phyloP scores from a whole-genome alignment of 2,113 vertebrate genomes.

The Neomonachus schauinslandi region DNA sequence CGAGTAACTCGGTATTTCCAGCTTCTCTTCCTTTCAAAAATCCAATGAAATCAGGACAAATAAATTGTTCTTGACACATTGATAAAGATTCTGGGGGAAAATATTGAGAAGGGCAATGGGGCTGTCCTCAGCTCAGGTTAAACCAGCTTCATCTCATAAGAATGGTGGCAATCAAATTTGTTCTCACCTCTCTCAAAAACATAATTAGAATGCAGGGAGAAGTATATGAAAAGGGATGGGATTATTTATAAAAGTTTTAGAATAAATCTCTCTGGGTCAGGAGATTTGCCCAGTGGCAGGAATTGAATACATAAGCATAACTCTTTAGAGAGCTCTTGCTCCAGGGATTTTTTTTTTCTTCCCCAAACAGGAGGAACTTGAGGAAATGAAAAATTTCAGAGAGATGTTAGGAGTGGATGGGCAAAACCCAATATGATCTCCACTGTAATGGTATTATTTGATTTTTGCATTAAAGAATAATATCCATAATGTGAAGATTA shows the following conservation, averaged over 20 bases:
- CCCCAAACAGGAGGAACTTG: conserved; percentile 3
- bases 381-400: conserved; percentile 75
- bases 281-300: conserved; percentile 65
- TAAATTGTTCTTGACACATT: neutral
- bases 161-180: conserved; percentile 61
- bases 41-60: conserved; percentile 41
- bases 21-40: conserved; percentile 56
- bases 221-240: conserved; percentile 55
- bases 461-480: conserved; percentile 74
- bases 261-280: conserved; percentile 75
- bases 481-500: conserved; percentile 69
- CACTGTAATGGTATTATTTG: conserved; percentile 62
- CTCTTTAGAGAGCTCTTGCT: conserved; percentile 32
- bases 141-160: conserved; percentile 9
- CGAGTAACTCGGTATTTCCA: neutral
- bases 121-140: neutral
- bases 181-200: conserved; percentile 58
- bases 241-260: conserved; percentile 76
- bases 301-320: conserved; percentile 67
- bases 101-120: neutral
- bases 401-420: conserved; percentile 60
- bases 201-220: conserved; percentile 65
- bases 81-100: neutral
- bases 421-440: conserved; percentile 72
- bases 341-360: neutral